Evolutionary conservation across 2,797 vertebrate species (phyloP).

Genomic region (Squalus acanthias): DNA sequence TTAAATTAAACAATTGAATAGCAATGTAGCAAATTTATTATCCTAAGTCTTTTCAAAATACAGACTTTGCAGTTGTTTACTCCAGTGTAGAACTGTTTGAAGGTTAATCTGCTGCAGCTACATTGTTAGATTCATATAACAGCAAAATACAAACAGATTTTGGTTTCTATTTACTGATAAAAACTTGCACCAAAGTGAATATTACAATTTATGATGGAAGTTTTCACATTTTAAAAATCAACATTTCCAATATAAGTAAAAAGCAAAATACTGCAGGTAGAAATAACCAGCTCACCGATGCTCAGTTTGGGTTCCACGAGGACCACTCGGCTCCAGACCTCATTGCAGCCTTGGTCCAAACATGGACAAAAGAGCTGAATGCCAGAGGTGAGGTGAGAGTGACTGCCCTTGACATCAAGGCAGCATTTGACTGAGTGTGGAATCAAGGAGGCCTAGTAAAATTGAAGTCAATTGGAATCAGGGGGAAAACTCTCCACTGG

Average conservation of each 20-base stretch:
- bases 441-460: too few relatives aligned
- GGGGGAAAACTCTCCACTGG: too few relatives aligned
- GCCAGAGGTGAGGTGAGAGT: too few relatives aligned
- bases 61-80: background rate
- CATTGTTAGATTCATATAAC: background rate
- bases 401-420: too few relatives aligned
- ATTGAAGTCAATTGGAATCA: too few relatives aligned
- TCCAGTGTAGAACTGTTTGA: background rate
- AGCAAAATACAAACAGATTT: background rate
- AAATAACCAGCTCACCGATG: too few relatives aligned
- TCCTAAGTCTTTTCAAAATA: background rate
- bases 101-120: background rate
- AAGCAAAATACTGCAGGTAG: background rate
- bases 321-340: too few relatives aligned
- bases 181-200: background rate
- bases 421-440: too few relatives aligned
- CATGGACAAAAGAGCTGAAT: too few relatives aligned
- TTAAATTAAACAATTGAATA: background rate
- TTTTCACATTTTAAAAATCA: background rate
- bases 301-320: too few relatives aligned
- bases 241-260: background rate
- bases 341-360: too few relatives aligned
- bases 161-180: background rate
- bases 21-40: background rate
- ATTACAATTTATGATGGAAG: background rate